Conservation (phyloP, 1,140 invertebrate species). For the Maconellicoccus hirsutus region DNA sequence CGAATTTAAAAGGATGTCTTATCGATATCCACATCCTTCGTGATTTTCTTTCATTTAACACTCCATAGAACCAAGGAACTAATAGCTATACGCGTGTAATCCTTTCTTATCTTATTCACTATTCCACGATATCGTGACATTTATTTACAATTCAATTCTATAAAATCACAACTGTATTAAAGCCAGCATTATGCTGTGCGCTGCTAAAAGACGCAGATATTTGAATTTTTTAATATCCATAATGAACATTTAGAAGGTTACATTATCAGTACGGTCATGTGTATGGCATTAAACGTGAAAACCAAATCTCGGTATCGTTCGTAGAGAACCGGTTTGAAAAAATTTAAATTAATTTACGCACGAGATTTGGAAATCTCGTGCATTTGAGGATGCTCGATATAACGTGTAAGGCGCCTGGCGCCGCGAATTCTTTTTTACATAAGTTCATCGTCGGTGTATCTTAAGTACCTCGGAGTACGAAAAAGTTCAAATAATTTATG, state of each 20-base stretch:
- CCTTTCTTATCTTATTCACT: neutral
- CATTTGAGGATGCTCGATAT: neutral
- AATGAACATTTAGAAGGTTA: neutral
- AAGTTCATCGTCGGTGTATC: too few relatives aligned
- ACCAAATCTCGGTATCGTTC: neutral
- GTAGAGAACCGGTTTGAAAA: neutral
- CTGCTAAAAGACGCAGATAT: neutral
- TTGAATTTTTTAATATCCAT: neutral
- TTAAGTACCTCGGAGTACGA: neutral
- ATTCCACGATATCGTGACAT: constrained; percentile 3
- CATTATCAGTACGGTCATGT: neutral
- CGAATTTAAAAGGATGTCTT: too few relatives aligned
- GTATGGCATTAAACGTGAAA: neutral
- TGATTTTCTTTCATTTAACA: too few relatives aligned
- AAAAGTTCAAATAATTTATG: constrained; percentile 1
- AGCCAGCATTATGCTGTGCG: neutral
- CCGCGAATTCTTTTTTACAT: neutral
- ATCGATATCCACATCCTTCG: too few relatives aligned
- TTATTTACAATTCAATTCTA: neutral
- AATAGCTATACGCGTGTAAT: neutral
- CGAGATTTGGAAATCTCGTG: constrained; percentile 1
- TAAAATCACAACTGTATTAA: neutral
- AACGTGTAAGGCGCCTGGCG: neutral
- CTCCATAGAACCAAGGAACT: too few relatives aligned
- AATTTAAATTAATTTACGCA: neutral